Evolutionary conservation across 1,140 invertebrate genomes (phyloP).

Genomic region (Acyrthosiphon pisum): DNA sequence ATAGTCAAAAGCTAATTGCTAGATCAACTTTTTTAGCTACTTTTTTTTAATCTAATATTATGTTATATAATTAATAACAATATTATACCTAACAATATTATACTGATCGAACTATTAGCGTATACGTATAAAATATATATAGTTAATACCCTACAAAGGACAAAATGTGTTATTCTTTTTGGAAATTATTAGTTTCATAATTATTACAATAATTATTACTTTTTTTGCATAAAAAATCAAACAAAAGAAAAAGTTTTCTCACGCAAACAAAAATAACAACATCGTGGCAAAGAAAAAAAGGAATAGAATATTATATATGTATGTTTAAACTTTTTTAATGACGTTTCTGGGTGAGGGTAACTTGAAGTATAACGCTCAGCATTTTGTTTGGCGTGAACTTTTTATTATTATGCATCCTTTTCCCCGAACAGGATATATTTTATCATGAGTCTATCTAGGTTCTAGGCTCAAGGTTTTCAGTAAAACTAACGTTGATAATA

Average conservation of each 20-base stretch:
- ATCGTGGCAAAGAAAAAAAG: background rate
- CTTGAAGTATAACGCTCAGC: conserved; percentile 18
- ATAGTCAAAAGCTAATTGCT: background rate
- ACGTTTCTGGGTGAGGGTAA: background rate
- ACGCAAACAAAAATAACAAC: background rate
- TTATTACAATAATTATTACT: background rate
- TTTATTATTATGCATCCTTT: background rate
- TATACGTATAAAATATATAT: background rate
- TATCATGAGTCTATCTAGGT: background rate
- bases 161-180: background rate
- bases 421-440: background rate
- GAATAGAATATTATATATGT: background rate
- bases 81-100: background rate
- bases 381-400: conserved; percentile 35
- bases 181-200: background rate
- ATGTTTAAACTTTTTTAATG: conserved; percentile 47
- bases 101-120: background rate
- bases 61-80: background rate
- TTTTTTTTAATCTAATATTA: background rate
- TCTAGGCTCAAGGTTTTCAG: background rate
- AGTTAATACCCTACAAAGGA: background rate
- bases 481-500: background rate
- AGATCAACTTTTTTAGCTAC: no score
- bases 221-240: background rate
- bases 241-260: conserved; percentile 15